Evolutionary conservation across 2,888 invertebrate genomes (phyloP), one percentile per base, ranked within the genome.

Genomic region (Plagodis pulveraria): DNA sequence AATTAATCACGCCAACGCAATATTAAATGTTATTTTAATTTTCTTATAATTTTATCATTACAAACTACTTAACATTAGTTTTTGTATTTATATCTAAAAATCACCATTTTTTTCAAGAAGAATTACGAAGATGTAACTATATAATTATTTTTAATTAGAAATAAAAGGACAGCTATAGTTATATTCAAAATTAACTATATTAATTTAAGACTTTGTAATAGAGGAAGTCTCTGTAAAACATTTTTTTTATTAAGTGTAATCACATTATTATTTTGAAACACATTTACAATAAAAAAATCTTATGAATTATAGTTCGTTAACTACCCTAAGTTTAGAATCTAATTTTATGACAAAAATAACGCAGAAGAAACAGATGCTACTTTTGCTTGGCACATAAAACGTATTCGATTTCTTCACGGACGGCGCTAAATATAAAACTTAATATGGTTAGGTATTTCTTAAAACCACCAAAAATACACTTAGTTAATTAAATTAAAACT

Each of bases 301-400:
- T 22, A 22, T 22, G 22, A 22, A 22, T 22, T 22, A 22, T 22
- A 22, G 4, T 22, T 22, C 22, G 22, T 22, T 22, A 22, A 22
- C 22, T 22, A 22, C 22, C 22, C 22, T 22, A 22, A 22, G 22
- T 2, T 22, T 22, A 22, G 2, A 22, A 22, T 22, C 22, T 22
- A 22, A 22, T 2, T 22, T 22, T 22, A 22, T 1, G 22, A 22
- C 22, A 2, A 22, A 22, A 22, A 22, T 22, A 22, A 22, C 22
- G 22, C 22, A 22, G 22, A 22, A 22, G 22, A 22, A 22, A 22
- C 22, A 22, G 22, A 22, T 22, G 22, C 22, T 22, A 68, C 72
- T 74, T 76, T 81, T 76, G 77, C 83, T 89, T 89, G 87, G 89
- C 89, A 89, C 87, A 77, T 75, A 78, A 72, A 71, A 65, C 69